phyloP scores from a whole-genome alignment of 2,113 vertebrate genomes.

The Epinephelus moara region DNA sequence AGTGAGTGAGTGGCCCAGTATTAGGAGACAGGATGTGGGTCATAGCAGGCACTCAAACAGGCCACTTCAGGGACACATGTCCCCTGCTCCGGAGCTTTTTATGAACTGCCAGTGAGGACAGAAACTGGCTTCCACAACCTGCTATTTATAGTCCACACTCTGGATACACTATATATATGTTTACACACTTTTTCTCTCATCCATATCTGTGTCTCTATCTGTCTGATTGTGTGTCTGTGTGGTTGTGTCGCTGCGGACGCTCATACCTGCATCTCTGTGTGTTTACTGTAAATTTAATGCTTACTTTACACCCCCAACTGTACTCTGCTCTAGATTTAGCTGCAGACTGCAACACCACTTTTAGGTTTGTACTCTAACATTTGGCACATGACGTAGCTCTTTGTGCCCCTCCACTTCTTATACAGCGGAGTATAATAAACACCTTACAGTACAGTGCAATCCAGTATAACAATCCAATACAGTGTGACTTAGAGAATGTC shows the following conservation, averaged over 20 bases:
- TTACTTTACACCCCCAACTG: too few species aligned
- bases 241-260: conserved; percentile 6
- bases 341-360: neutral
- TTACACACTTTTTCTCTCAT: conserved; percentile 44
- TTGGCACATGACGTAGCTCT: neutral
- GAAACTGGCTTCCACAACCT: conserved; percentile 66
- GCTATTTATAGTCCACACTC: conserved; percentile 77
- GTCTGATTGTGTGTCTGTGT: conserved; percentile 4
- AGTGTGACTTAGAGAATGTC: neutral
- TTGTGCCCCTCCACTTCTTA: neutral
- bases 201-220: conserved; percentile 3
- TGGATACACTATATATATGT: conserved; percentile 54
- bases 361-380: neutral
- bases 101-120: conserved; percentile 77
- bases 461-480: neutral
- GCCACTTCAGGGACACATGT: conserved; percentile 75
- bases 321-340: too few species aligned
- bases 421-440: neutral
- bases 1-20: conserved; percentile 64
- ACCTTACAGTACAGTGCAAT: neutral
- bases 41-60: conserved; percentile 68
- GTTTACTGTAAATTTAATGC: conserved; percentile 40
- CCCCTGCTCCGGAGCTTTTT: conserved; percentile 72
- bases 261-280: conserved; percentile 27
- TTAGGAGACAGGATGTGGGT: conserved; percentile 74